A percentile compares a stretch with the other conserved stretches of the same genome.
Conservation (phyloP, 1,140 invertebrate genomes). For the Neodiprion virginianus region DNA sequence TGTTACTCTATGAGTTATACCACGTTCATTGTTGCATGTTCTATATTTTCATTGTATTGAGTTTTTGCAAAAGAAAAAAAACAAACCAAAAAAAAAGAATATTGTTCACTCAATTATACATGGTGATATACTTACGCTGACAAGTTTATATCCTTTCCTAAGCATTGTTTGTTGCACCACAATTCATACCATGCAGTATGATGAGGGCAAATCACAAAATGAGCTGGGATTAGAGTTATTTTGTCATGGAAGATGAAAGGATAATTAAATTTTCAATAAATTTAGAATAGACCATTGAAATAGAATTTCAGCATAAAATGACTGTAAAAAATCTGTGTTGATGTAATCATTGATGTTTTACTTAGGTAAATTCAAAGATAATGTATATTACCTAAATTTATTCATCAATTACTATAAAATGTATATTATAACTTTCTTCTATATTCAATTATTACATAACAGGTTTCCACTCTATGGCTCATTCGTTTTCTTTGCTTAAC, state of each 20-base stretch:
- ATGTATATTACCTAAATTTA: constrained; percentile 1
- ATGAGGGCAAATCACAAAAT: too few species aligned
- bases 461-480: not conserved
- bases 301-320: constrained; percentile 3
- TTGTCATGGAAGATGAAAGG: not conserved
- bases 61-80: not conserved
- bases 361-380: constrained; percentile 8
- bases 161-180: too few species aligned
- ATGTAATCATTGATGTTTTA: constrained; percentile 6
- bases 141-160: not conserved
- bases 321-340: not conserved
- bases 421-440: not conserved
- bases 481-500: not conserved
- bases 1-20: not conserved
- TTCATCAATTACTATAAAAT: constrained; percentile 1
- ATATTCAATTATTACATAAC: not conserved
- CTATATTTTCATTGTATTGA: not conserved
- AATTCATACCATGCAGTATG: too few species aligned
- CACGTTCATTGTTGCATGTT: constrained; percentile 1
- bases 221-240: not conserved
- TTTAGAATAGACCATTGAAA: not conserved
- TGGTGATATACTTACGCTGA: not conserved
- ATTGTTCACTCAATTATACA: not conserved
- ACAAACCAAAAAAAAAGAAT: not conserved
- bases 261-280: not conserved